Conservation (phyloP, 2,113 vertebrate genomes). For the Bolborhynchus lineola region DNA sequence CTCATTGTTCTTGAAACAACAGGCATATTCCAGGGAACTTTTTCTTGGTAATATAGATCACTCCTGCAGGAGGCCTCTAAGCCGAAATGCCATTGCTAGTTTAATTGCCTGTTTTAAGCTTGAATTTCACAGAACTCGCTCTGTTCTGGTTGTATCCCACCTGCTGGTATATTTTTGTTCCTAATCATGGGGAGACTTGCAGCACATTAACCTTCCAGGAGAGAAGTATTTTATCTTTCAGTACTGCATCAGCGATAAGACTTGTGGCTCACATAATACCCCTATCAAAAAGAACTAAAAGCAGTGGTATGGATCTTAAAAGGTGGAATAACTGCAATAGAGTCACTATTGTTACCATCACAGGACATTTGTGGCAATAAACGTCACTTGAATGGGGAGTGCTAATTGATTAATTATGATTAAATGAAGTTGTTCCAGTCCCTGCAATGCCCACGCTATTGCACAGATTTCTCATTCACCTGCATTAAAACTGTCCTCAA, state of each 20-base stretch:
- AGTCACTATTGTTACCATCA: not conserved
- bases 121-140: slow-evolving; percentile 41
- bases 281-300: not conserved
- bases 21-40: not conserved
- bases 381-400: not conserved
- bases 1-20: not conserved
- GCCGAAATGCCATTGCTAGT: slow-evolving; percentile 11
- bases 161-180: slow-evolving; percentile 64
- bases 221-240: slow-evolving; percentile 42
- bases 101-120: slow-evolving; percentile 45
- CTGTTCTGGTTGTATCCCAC: slow-evolving; percentile 47
- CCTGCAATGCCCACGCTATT: not conserved
- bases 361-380: not conserved
- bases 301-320: not conserved
- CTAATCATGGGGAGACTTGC: slow-evolving; percentile 45
- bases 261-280: not conserved
- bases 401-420: not conserved
- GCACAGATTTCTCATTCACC: not conserved
- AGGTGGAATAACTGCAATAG: not conserved
- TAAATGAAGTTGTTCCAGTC: not conserved
- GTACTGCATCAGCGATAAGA: not conserved
- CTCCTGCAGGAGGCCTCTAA: slow-evolving; percentile 43
- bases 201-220: slow-evolving; percentile 53
- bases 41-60: not conserved
- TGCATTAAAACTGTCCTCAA: not conserved